Conservation (phyloP, 2,797 vertebrate genomes). For the Poecilia wingei region DNA sequence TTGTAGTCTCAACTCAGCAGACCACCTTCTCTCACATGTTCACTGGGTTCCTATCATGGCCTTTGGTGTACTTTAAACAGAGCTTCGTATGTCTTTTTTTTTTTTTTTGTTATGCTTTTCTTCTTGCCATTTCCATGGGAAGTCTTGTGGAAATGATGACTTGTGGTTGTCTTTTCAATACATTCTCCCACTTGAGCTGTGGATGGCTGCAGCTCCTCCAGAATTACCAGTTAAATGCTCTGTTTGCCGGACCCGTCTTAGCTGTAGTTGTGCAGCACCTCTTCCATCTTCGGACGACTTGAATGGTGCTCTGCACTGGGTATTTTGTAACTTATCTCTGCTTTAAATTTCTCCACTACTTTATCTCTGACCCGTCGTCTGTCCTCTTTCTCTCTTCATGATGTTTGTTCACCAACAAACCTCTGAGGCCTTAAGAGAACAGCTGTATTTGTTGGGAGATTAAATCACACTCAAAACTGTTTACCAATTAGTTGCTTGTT, state of each 20-base stretch:
- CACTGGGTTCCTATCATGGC: background rate
- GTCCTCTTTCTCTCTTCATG: background rate
- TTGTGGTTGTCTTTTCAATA: background rate
- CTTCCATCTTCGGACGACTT: background rate
- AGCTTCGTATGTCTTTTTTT: background rate
- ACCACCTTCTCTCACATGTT: background rate
- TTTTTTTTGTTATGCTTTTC: background rate
- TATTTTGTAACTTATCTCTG: background rate
- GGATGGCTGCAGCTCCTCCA: background rate
- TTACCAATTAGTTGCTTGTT: background rate
- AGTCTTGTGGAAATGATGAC: background rate
- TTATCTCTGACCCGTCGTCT: background rate
- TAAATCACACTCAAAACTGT: background rate
- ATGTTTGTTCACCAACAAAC: conserved; percentile 1
- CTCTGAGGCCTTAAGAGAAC: background rate
- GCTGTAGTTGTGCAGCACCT: background rate
- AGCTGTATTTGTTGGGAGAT: background rate
- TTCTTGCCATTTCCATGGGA: background rate
- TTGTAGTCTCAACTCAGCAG: background rate
- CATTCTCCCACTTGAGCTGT: background rate
- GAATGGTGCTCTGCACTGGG: background rate
- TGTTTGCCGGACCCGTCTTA: background rate
- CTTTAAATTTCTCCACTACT: background rate
- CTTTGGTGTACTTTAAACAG: background rate
- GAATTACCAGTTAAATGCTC: background rate